Evolutionary conservation across 64 coral and sea anemone genomes (phyloP).

Genomic region (Montipora cactus): DNA sequence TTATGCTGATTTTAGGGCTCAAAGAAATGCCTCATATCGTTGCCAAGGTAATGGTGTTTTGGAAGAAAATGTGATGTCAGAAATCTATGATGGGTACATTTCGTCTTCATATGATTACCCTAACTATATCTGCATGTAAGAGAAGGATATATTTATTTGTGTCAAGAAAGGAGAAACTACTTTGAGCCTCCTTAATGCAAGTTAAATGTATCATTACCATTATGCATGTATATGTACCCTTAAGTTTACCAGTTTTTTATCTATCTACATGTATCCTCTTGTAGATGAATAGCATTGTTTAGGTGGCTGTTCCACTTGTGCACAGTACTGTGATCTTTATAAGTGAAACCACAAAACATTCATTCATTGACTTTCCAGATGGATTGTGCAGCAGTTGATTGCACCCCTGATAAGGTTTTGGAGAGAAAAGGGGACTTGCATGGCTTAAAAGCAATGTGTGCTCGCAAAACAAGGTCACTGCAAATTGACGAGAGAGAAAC

Average conservation of each 20-base stretch:
- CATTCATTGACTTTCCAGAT: constrained; percentile 43
- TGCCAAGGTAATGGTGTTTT: neutral
- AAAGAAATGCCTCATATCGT: neutral
- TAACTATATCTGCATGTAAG: neutral
- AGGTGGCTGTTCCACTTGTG: neutral
- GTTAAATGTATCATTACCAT: neutral
- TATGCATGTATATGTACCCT: neutral
- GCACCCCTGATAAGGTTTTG: constrained; percentile 48
- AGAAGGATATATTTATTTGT: neutral
- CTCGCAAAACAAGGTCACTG: constrained; percentile 27
- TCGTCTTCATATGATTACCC: neutral
- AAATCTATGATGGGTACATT: neutral
- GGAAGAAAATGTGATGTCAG: too few relatives aligned
- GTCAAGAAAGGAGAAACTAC: neutral
- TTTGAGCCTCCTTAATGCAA: neutral
- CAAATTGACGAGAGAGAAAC: constrained; percentile 7
- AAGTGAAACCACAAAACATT: neutral
- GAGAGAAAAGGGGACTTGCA: constrained; percentile 54
- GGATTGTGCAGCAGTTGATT: constrained; percentile 57
- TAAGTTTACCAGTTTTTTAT: neutral
- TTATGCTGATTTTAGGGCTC: neutral
- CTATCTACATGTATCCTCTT: neutral
- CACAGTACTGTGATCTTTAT: neutral
- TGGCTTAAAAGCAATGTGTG: constrained; percentile 52
- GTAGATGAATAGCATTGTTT: neutral